Conservation (phyloP, 1,140 invertebrate genomes). For the Dinothrombium tinctorium region DNA sequence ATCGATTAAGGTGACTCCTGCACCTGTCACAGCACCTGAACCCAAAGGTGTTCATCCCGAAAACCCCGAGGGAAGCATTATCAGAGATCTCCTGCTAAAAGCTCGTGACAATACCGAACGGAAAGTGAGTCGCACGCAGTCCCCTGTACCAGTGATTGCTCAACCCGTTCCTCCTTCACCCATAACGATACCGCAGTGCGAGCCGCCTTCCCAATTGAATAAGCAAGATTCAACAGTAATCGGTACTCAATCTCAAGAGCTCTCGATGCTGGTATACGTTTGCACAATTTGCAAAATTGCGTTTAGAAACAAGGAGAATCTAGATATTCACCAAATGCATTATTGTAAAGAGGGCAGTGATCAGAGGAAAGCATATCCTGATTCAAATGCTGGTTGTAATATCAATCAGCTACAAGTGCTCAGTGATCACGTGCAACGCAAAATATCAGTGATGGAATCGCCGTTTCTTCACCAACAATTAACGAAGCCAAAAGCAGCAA, state of each 20-base stretch:
- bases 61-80: constrained; percentile 43
- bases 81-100: constrained; percentile 56
- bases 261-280: constrained; percentile 4
- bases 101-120: constrained; percentile 22
- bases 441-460: constrained; percentile 4
- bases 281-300: constrained; percentile 30
- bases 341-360: constrained; percentile 31
- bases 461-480: constrained; percentile 1
- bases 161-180: not conserved
- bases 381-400: not conserved
- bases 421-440: constrained; percentile 2
- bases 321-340: constrained; percentile 38
- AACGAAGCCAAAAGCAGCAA: not conserved
- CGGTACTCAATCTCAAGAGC: too few species aligned
- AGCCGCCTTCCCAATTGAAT: too few species aligned
- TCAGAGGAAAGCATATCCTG: not conserved
- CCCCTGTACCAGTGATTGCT: not conserved
- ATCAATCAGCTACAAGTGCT: not conserved
- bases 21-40: not conserved
- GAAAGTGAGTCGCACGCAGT: too few species aligned
- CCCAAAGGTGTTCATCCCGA: constrained; percentile 14
- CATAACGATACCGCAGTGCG: too few species aligned
- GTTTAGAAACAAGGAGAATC: constrained; percentile 38
- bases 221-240: too few species aligned
- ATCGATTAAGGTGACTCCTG: not conserved